Conservation (phyloP, 53 echinoderm and acorn worm species). For the Henricia sp. region DNA sequence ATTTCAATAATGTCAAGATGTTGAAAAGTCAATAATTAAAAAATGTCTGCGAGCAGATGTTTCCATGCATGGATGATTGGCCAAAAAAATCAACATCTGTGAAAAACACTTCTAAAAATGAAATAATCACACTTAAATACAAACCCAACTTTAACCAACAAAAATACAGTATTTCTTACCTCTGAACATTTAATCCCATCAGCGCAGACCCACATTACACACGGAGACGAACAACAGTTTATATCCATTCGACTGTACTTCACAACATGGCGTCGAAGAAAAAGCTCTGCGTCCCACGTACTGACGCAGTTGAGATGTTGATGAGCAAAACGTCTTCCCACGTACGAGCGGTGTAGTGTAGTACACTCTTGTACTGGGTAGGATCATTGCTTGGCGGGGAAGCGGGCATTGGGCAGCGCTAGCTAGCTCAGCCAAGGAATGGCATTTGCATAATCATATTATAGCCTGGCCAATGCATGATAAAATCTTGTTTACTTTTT, state of each 20-base stretch:
- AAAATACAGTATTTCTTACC: not conserved
- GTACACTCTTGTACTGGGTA: not conserved
- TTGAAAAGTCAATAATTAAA: too few relatives aligned
- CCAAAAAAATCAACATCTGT: not conserved
- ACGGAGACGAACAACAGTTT: not conserved
- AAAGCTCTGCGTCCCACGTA: conserved; percentile 36
- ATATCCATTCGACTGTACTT: conserved; percentile 15
- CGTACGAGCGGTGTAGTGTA: not conserved
- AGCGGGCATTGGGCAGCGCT: not conserved
- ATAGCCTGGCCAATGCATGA: conserved; percentile 16
- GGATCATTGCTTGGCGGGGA: too few relatives aligned
- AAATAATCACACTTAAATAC: not conserved
- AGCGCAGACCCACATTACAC: conserved; percentile 22
- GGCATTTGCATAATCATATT: conserved; percentile 40
- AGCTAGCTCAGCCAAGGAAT: not conserved
- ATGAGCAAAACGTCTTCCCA: not conserved
- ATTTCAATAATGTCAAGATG: too few relatives aligned
- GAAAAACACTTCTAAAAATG: not conserved
- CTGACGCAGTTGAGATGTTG: conserved; percentile 32
- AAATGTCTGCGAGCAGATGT: not conserved
- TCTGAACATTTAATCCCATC: not conserved
- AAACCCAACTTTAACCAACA: not conserved
- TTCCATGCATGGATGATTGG: not conserved
- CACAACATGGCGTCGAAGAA: conserved; percentile 54
- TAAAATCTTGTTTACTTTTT: conserved; percentile 13